A percentile compares a stretch with the other conserved stretches of the same genome.
These are phyloP conservation scores for Candidula unifasciata DNA, from an alignment of 2,888 invertebrate genomes.

Conservation along the genomic window DNA sequence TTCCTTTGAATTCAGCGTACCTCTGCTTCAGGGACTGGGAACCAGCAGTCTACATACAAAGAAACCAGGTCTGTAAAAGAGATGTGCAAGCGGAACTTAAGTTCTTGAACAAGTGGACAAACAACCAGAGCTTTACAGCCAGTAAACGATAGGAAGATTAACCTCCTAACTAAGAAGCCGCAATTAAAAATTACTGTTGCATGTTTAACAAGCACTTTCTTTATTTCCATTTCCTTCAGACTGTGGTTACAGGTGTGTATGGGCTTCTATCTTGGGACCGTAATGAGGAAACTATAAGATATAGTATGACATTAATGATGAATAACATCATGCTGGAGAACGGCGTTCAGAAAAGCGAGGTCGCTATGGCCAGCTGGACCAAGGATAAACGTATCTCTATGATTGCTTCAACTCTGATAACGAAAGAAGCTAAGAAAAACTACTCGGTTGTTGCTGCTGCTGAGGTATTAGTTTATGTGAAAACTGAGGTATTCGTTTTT, in stretches of 20 bases:
- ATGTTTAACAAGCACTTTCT: background rate
- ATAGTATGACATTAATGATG: constrained; percentile 59
- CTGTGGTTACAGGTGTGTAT: constrained; percentile 57
- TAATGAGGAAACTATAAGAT: constrained; percentile 81
- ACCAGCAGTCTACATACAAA: too few relatives aligned
- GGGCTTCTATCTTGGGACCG: constrained; percentile 55
- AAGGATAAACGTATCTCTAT: constrained; percentile 87
- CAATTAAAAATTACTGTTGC: background rate
- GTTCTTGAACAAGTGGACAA: too few relatives aligned
- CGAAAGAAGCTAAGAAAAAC: constrained; percentile 78
- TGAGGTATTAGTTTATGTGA: constrained; percentile 80
- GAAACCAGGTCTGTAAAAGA: too few relatives aligned
- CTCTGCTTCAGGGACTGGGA: too few relatives aligned
- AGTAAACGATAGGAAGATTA: too few relatives aligned
- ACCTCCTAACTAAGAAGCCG: background rate
- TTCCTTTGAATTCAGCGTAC: too few relatives aligned
- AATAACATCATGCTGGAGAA: constrained; percentile 52
- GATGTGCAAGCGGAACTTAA: too few relatives aligned
- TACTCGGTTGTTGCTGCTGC: constrained; percentile 89
- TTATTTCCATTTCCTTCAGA: constrained; percentile 7
- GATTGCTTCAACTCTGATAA: constrained; percentile 79
- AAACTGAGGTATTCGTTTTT: background rate
- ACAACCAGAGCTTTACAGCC: too few relatives aligned
- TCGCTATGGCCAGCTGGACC: constrained; percentile 82
- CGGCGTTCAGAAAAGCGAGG: constrained; percentile 77